These are phyloP conservation scores for Chrysodeixis includens DNA, from an alignment of 2,888 invertebrate genomes.

Conservation along the genomic window DNA sequence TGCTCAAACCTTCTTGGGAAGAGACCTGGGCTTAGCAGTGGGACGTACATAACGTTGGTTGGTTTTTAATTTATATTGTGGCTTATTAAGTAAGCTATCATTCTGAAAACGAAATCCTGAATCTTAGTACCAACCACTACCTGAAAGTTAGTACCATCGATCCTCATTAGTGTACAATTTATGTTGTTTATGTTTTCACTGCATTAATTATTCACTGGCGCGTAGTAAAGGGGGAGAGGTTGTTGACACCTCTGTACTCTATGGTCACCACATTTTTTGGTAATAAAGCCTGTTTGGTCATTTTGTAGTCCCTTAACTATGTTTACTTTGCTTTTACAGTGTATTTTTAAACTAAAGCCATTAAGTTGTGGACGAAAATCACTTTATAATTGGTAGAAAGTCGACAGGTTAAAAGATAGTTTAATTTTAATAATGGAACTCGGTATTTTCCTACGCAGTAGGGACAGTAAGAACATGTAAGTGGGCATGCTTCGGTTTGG, in stretches of 20 bases:
- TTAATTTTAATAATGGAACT: neutral
- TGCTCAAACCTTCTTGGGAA: too few species aligned
- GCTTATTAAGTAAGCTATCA: too few species aligned
- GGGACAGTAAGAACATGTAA: too few species aligned
- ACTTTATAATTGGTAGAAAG: neutral
- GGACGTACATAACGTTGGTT: too few species aligned
- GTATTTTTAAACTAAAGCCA: neutral
- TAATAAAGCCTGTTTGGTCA: slow-evolving; percentile 39
- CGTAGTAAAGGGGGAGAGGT: slow-evolving; percentile 47
- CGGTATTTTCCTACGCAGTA: neutral
- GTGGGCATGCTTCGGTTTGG: too few species aligned
- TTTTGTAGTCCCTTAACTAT: slow-evolving; percentile 7
- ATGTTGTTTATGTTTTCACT: slow-evolving; percentile 43
- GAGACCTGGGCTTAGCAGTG: too few species aligned
- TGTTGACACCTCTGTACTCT: slow-evolving; percentile 50
- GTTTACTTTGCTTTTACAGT: neutral
- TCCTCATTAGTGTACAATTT: slow-evolving; percentile 15
- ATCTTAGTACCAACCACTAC: too few species aligned
- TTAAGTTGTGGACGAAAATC: neutral
- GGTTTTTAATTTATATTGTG: too few species aligned
- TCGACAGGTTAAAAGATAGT: neutral
- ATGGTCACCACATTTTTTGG: slow-evolving; percentile 44
- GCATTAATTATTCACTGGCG: slow-evolving; percentile 51
- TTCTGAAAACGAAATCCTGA: too few species aligned
- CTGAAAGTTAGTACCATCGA: slow-evolving; percentile 2